Conservation (phyloP, 1,140 invertebrate genomes). For the Chrysopa pallens region DNA sequence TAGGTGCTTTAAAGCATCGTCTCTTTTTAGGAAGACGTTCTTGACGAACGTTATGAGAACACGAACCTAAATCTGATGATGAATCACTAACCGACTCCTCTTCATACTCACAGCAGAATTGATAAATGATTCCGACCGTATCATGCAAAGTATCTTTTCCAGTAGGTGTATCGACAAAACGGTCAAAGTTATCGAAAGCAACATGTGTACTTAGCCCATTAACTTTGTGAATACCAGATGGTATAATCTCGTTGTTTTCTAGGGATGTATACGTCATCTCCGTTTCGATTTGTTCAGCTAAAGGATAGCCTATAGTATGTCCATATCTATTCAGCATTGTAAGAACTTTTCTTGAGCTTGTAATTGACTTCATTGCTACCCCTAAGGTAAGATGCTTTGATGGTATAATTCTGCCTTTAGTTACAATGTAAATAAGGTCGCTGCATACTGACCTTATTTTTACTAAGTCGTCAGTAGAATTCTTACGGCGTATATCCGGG, state of each 20-base stretch:
- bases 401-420: conserved; percentile 10
- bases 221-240: conserved; percentile 10
- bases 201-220: conserved; percentile 14
- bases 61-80: conserved; percentile 4
- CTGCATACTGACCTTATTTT: conserved; percentile 16
- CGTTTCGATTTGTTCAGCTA: conserved; percentile 18
- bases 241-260: conserved; percentile 7
- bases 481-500: conserved; percentile 7
- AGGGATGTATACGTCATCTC: conserved; percentile 11
- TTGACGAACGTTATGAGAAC: background rate
- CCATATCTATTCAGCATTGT: conserved; percentile 18
- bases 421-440: conserved; percentile 16
- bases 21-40: conserved; percentile 7
- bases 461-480: background rate
- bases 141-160: conserved; percentile 27
- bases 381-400: too few species aligned
- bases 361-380: too few species aligned
- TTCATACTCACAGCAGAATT: conserved; percentile 5
- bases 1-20: conserved; percentile 9
- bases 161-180: conserved; percentile 19
- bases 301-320: conserved; percentile 15
- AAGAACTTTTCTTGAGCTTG: too few species aligned
- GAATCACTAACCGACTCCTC: background rate
- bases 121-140: conserved; percentile 25
- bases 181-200: conserved; percentile 26